Percentiles rank a stretch among this genome's conserved stretches.
phyloP scores from a whole-genome alignment of 2,113 vertebrate species.

The sheep (Ovis aries) region DNA sequence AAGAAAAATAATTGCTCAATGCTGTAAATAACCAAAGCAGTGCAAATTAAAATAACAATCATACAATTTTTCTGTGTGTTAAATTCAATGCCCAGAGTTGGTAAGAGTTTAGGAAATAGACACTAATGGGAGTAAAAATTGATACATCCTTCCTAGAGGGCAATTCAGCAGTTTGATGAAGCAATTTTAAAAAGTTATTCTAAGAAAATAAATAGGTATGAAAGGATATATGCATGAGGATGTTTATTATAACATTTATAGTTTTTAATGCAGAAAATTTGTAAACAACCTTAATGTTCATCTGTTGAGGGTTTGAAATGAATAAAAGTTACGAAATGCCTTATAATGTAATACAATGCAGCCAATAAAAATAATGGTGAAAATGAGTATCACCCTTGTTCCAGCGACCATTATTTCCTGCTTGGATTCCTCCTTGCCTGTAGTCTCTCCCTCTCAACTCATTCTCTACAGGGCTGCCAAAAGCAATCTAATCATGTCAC shows the following conservation, averaged over 20 bases:
- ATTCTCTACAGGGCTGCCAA: not conserved
- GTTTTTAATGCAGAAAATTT: not conserved
- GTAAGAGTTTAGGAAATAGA: not conserved
- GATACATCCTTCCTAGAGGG: not conserved
- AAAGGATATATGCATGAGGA: not conserved
- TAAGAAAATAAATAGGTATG: not conserved
- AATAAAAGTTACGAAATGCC: not conserved
- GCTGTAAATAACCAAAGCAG: not conserved
- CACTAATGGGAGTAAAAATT: not conserved
- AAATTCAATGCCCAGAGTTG: not conserved
- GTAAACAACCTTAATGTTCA: not conserved
- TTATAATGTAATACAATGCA: not conserved
- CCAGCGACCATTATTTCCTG: not conserved
- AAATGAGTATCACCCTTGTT: not conserved
- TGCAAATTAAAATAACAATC: not conserved
- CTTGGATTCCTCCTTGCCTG: not conserved
- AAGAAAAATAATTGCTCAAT: not conserved
- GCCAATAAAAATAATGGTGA: constrained; percentile 14
- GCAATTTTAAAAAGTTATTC: not conserved
- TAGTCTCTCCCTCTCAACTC: not conserved
- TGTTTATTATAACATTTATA: not conserved
- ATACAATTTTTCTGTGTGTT: not conserved
- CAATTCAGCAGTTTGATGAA: not conserved
- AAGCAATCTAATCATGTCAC: not conserved
- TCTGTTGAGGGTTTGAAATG: not conserved